A percentile compares a stretch with the other conserved stretches of the same genome.
phyloP scores from a whole-genome alignment of 2,113 vertebrate species.

The Ploceus nigricollis region DNA sequence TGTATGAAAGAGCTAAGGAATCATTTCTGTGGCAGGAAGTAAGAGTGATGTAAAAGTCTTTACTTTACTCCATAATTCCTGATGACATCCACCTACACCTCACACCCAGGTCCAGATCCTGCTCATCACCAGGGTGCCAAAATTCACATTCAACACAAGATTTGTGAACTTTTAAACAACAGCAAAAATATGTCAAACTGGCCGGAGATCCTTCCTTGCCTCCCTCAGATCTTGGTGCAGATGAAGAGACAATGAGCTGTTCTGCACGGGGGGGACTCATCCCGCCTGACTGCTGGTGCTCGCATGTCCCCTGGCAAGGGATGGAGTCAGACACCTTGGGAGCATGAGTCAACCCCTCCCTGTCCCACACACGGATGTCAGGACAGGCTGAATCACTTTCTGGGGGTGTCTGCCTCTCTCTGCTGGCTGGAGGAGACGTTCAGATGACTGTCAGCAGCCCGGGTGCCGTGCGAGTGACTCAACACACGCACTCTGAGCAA shows the following conservation, averaged over 20 bases:
- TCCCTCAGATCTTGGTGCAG: background rate
- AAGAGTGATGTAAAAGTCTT: background rate
- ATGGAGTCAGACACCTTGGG: slow-evolving; percentile 46
- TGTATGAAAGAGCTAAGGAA: background rate
- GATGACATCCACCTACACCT: background rate
- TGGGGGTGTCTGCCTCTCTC: slow-evolving; percentile 53
- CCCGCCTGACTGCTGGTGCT: background rate
- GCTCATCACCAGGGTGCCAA: background rate
- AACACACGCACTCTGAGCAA: background rate
- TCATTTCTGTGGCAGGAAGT: background rate
- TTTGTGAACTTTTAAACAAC: background rate
- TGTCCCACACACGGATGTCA: slow-evolving; percentile 54
- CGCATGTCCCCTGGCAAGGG: background rate
- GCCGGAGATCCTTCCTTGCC: background rate
- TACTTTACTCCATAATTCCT: fast-evolving
- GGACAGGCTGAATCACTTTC: slow-evolving; percentile 60
- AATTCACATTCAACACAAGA: background rate
- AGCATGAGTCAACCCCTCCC: slow-evolving; percentile 50
- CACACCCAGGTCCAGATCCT: background rate
- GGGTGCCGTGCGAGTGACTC: background rate
- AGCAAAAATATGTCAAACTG: background rate
- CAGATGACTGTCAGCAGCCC: slow-evolving; percentile 56
- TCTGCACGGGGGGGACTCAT: background rate
- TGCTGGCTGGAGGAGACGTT: slow-evolving; percentile 9
- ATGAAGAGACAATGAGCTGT: background rate